These are phyloP conservation scores for Plumapathes pennacea DNA, from an alignment of 92 coral and sea anemone species.

Conservation along the genomic window DNA sequence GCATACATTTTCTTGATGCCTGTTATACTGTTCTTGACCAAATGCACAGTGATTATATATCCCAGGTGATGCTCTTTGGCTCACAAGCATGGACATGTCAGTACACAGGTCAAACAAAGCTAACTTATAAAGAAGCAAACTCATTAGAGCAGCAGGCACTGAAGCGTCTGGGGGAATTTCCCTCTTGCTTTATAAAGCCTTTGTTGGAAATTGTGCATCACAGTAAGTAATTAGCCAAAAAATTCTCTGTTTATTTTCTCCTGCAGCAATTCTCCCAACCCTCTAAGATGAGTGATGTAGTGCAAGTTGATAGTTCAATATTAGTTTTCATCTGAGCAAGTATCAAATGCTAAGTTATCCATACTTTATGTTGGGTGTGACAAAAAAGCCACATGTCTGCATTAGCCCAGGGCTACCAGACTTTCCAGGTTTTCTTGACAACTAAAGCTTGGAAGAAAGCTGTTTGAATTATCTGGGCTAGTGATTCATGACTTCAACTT, in stretches of 20 bases:
- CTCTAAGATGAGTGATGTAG: no score
- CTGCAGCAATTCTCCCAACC: no score
- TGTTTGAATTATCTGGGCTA: no score
- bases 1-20: conserved; percentile 5
- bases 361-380: no score
- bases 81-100: conserved; percentile 91
- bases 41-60: conserved; percentile 72
- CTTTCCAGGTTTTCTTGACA: no score
- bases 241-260: background rate
- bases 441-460: no score
- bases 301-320: no score
- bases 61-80: conserved; percentile 75
- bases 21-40: conserved; percentile 6
- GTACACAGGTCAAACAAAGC: conserved; percentile 61
- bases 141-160: conserved; percentile 65
- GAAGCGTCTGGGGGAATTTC: conserved; percentile 60
- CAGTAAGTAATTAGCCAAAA: conserved; percentile 48
- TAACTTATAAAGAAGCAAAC: conserved; percentile 73
- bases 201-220: conserved; percentile 71
- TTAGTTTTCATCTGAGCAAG: no score
- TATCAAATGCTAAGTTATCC: no score
- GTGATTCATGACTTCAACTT: no score
- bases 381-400: no score
- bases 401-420: no score
- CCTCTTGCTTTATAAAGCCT: conserved; percentile 64